Evolutionary conservation across 2,888 invertebrate genomes (phyloP).

Genomic region (Fragum fragum): DNA sequence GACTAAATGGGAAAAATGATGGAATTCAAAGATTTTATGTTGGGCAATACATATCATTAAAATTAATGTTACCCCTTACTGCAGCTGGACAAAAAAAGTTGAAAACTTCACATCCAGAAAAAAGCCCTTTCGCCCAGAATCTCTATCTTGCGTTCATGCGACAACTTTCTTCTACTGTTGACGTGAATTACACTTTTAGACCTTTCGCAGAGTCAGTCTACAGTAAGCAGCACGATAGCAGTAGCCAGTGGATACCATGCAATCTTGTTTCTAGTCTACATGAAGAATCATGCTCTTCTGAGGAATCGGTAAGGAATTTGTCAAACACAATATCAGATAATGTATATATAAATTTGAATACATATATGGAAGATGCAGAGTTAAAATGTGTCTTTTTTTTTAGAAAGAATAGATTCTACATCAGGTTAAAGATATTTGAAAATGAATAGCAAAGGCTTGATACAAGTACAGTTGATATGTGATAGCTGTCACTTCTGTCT

Average conservation of each 20-base stretch:
- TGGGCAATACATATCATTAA: constrained; percentile 18
- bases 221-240: not conserved
- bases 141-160: constrained; percentile 36
- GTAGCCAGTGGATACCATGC: constrained; percentile 21
- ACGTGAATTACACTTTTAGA: constrained; percentile 40
- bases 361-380: too few relatives aligned
- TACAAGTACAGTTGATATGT: too few relatives aligned
- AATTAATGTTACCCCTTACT: constrained; percentile 10
- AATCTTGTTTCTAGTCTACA: constrained; percentile 21
- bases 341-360: too few relatives aligned
- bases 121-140: constrained; percentile 44
- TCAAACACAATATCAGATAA: too few relatives aligned
- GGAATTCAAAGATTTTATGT: constrained; percentile 26
- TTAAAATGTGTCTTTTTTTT: too few relatives aligned
- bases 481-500: too few relatives aligned
- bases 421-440: too few relatives aligned
- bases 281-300: not conserved
- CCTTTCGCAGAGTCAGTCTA: not conserved
- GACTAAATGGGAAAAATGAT: not conserved
- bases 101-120: constrained; percentile 30
- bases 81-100: constrained; percentile 28
- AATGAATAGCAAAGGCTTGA: too few relatives aligned
- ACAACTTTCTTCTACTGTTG: constrained; percentile 34
- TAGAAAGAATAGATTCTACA: too few relatives aligned
- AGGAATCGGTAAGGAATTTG: not conserved